Percentiles rank a stretch among this genome's conserved stretches.
Conservation (phyloP, 2,797 vertebrate species). For the Megaceryle alcyon region DNA sequence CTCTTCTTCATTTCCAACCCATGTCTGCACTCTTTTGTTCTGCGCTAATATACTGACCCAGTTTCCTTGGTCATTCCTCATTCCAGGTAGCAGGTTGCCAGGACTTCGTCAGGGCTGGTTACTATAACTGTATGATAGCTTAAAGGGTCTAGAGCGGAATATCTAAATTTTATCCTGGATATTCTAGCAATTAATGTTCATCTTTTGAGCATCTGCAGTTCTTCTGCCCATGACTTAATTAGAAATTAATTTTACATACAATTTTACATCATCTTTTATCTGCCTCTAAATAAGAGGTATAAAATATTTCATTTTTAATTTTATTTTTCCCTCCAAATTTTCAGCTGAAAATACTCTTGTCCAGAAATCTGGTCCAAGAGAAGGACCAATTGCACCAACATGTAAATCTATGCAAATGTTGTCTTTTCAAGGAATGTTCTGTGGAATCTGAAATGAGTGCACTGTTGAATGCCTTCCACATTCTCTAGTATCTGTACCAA, state of each 20-base stretch:
- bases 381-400: background rate
- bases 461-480: background rate
- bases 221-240: background rate
- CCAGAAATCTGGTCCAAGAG: background rate
- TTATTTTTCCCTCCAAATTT: fast-evolving
- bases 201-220: background rate
- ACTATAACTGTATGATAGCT: background rate
- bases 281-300: background rate
- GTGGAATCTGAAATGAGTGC: background rate
- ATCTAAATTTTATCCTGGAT: background rate
- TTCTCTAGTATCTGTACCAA: background rate
- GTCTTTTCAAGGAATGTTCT: background rate
- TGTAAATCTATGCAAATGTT: background rate
- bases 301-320: background rate
- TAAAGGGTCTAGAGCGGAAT: background rate
- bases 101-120: background rate
- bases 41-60: background rate
- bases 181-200: background rate
- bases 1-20: background rate
- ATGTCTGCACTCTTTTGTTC: background rate
- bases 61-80: background rate
- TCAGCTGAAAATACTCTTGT: background rate
- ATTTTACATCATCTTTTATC: background rate
- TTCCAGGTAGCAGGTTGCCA: background rate
- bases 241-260: background rate